Percentiles rank a stretch among this genome's conserved stretches.
These are phyloP conservation scores for Lateolabrax maculatus DNA, from an alignment of 2,797 vertebrate genomes.

Conservation along the genomic window DNA sequence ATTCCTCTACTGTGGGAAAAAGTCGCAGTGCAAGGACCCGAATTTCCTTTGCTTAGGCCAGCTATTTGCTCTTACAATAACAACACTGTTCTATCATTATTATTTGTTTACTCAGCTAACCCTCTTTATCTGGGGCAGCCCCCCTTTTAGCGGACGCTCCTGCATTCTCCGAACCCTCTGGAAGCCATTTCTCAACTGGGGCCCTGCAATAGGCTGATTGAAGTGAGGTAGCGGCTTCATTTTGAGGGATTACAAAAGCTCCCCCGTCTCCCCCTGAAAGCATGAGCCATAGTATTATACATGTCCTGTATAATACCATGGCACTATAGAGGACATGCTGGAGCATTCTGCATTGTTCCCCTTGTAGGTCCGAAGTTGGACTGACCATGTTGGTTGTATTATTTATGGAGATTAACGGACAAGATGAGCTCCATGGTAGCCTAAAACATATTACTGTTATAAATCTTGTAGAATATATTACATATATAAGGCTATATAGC, in stretches of 20 bases:
- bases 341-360: slow-evolving; percentile 71
- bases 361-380: slow-evolving; percentile 67
- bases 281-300: slow-evolving; percentile 45
- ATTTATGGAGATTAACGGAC: slow-evolving; percentile 30
- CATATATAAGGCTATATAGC: too few relatives aligned
- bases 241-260: slow-evolving; percentile 66
- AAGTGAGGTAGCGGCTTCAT: slow-evolving; percentile 60
- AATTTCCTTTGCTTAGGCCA: slow-evolving; percentile 68
- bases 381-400: slow-evolving; percentile 19
- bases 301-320: slow-evolving; percentile 13
- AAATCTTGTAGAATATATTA: not conserved
- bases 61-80: slow-evolving; percentile 77
- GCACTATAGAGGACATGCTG: slow-evolving; percentile 47
- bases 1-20: slow-evolving; percentile 77
- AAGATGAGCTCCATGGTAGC: not conserved
- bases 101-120: slow-evolving; percentile 77
- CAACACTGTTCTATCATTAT: slow-evolving; percentile 73
- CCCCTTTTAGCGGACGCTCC: slow-evolving; percentile 36
- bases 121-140: slow-evolving; percentile 74
- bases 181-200: slow-evolving; percentile 65
- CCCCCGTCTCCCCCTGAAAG: slow-evolving; percentile 65
- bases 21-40: slow-evolving; percentile 54
- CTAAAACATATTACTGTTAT: slow-evolving; percentile 1
- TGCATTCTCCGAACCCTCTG: slow-evolving; percentile 65
- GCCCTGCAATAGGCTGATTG: slow-evolving; percentile 53